Evolutionary conservation across 1,140 invertebrate species (phyloP), one percentile per base, ranked within the genome.

Genomic region (Berghia stephanieae): DNA sequence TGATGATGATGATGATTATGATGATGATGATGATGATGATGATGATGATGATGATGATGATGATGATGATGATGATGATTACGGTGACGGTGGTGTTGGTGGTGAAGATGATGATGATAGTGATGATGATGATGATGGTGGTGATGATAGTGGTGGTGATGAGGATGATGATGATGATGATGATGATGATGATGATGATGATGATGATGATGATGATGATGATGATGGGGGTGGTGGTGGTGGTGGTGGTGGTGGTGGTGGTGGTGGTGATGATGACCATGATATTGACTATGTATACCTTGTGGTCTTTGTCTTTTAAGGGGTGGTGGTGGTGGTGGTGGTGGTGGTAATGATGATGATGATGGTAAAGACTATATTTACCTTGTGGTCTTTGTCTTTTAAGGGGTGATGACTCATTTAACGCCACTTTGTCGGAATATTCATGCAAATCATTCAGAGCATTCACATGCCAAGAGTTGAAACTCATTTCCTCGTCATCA

Each of bases 141-240:
- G 13, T 71, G 69, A 24, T 46, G 69, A 44, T 71, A 43, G 18
- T 44, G 69, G 24, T 44, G 69, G 13, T 71, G 69, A 21, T 71
- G 69, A 21, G 42, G 69, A 13, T 73, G 70, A 31, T 73, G 70
- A 18, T 73, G 70, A 31, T 73, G 43, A 31, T 73, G 70, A 52
- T 73, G 70, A 31, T 73, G 70, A 52, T 73, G 70, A 31, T 73
- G 70, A 31, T 73, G 70, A 52, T 73, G 70, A 31, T 73, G 70
- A 31, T 73, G 70, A 36, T 73, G 70, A 31, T 73, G 70, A 73
- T 73, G 70, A 27, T 73, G 70, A 52, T 73, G 49, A 52, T 73
- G 70, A 52, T 52, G 70, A 52, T 73, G 70, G 36, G 49, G 70
- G 36, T 73, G 70, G 36, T 49, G 70, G 55, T 73, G 46, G 36